phyloP scores from a whole-genome alignment of 2,113 vertebrate species.

The Uria lomvia region DNA sequence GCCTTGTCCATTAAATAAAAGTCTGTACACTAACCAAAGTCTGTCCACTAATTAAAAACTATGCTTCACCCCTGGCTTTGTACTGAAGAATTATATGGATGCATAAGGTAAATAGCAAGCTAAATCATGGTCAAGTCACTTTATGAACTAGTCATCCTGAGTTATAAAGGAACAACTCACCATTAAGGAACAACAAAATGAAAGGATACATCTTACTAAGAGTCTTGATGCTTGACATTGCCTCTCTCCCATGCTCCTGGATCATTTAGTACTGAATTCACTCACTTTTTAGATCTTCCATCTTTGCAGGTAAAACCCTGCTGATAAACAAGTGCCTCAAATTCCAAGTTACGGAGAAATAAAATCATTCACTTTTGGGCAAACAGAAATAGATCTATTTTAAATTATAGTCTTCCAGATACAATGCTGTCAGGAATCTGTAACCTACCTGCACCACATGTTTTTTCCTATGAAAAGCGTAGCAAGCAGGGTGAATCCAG shows the following conservation, averaged over 20 bases:
- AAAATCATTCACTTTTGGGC: not conserved
- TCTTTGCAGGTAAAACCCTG: not conserved
- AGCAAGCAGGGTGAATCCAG: not conserved
- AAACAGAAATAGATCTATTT: not conserved
- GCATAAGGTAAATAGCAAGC: not conserved
- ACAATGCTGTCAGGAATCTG: not conserved
- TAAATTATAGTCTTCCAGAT: not conserved
- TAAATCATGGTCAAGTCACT: not conserved
- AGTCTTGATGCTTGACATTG: not conserved
- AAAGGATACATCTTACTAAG: not conserved
- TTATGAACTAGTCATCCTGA: not conserved
- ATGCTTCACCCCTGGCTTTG: not conserved
- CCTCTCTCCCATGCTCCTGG: not conserved
- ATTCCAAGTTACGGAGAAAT: not conserved
- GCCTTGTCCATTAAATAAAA: not conserved
- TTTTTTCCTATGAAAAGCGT: not conserved
- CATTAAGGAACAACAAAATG: not conserved
- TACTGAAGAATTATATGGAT: not conserved
- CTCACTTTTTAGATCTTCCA: not conserved
- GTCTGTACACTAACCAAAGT: not conserved
- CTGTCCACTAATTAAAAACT: not conserved
- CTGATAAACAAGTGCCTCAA: not conserved
- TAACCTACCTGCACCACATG: not conserved
- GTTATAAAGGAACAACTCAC: not conserved
- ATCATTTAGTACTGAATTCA: not conserved